Evolutionary conservation across 1,140 invertebrate genomes (phyloP).

Genomic region (Drosophila nigromelanica): DNA sequence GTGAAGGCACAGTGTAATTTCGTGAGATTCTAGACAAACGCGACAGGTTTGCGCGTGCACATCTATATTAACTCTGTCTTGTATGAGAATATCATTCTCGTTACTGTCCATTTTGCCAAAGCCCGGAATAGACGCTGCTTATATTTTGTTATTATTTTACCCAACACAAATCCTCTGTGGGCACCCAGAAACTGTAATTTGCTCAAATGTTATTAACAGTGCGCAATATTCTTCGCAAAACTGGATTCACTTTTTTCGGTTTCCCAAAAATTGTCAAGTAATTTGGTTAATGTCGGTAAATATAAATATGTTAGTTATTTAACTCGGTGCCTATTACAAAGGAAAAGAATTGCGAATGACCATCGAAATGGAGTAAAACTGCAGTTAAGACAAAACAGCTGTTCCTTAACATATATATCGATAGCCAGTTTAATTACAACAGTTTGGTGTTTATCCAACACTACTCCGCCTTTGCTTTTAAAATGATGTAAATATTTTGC

Average conservation of each 20-base stretch:
- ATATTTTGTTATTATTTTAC: slow-evolving; percentile 16
- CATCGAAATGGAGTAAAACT: too few relatives aligned
- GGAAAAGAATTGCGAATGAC: too few relatives aligned
- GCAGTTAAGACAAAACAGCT: too few relatives aligned
- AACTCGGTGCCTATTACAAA: too few relatives aligned
- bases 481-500: too few relatives aligned
- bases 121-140: slow-evolving; percentile 4
- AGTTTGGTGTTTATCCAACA: too few relatives aligned
- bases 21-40: slow-evolving; percentile 55
- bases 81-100: neutral
- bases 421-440: too few relatives aligned
- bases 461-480: too few relatives aligned
- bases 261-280: too few relatives aligned
- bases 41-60: slow-evolving; percentile 50
- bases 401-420: too few relatives aligned
- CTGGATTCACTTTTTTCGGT: neutral
- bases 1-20: slow-evolving; percentile 47
- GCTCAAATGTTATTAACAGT: neutral
- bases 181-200: neutral
- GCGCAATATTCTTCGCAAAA: neutral
- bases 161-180: neutral
- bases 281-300: too few relatives aligned
- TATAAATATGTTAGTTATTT: too few relatives aligned
- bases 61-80: slow-evolving; percentile 1
- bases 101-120: slow-evolving; percentile 26